Base-by-base conservation (phyloP, 2,113 vertebrate species). In the Hyperopisus bebe region DNA sequence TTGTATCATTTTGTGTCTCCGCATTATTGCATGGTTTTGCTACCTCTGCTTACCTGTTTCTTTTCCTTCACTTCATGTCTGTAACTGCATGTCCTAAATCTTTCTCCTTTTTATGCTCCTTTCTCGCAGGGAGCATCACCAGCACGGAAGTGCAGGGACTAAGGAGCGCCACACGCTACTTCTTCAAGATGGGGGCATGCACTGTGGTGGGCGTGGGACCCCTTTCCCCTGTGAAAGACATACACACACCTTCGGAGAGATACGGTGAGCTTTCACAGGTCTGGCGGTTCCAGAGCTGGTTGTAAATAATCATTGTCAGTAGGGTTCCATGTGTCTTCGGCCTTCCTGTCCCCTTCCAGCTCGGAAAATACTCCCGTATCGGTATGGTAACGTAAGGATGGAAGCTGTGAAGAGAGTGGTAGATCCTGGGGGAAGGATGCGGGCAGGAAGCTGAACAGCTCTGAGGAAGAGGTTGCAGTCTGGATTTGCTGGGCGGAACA, bases 151-250 rank as follows among this genome's bases (percentile, higher is more conserved):
- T 99, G 1, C 96, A 95, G 0, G 98, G 97, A 89, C 94, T 99
- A 82, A 95, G 96, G 91, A 97, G 97, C 13, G 96, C 96, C 91
- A 97, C 97, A 0, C 95, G 94, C 82, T 99, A 99, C 92, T 99
- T 98, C 95, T 98, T 99, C 95, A 99, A 98, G 95, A 95, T 99
- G 95, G 97, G 97, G 58, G 98, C 98, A 0, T 97, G 97, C 90
- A 99, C 98, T 0, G 95, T 97, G 2, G 95, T 98, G 92, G 98
- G 98, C 4, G 95, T 95, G 0, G 98, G 98, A 47, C 98, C 98
- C 1, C 99, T 97, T 91, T 98, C 98, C 0, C 94, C 94, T 0
- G 92, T 98, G 51, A 97, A 97, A 93, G 98, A 98, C 13, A 97
- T 99, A 89, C 96, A 97, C 90, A 98, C 97, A 1, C 95, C 97